A percentile compares a stretch with the other conserved stretches of the same genome.
These are phyloP conservation scores for Lasioglossum leucozonium DNA, from an alignment of 2,888 invertebrate genomes.

Conservation along the genomic window DNA sequence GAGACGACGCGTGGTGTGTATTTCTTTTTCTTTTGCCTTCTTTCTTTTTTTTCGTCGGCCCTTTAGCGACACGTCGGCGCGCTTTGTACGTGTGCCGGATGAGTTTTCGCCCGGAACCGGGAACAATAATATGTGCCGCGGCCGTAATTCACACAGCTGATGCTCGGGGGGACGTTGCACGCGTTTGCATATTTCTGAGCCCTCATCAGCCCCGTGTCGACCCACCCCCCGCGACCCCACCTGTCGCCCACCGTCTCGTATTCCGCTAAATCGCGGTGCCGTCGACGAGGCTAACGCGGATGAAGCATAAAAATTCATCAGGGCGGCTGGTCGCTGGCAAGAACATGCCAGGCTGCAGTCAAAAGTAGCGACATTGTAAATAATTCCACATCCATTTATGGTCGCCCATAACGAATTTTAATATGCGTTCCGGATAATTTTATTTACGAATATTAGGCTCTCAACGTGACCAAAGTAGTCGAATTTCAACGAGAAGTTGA, in stretches of 20 bases:
- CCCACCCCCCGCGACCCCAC: background rate
- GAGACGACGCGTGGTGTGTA: slow-evolving; percentile 10
- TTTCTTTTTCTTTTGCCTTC: background rate
- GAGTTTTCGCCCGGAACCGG: slow-evolving; percentile 48
- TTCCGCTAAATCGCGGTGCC: slow-evolving; percentile 32
- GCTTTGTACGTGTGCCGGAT: slow-evolving; percentile 50
- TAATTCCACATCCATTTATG: background rate
- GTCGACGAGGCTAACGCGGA: slow-evolving; percentile 32
- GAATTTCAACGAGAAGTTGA: background rate
- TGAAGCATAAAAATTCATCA: slow-evolving; percentile 64
- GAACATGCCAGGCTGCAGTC: background rate
- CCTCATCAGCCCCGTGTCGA: slow-evolving; percentile 54
- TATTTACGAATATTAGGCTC: no score
- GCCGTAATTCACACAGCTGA: slow-evolving; percentile 62
- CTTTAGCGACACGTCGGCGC: slow-evolving; percentile 36
- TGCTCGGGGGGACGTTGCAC: slow-evolving; percentile 57
- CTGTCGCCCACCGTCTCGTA: slow-evolving; percentile 2
- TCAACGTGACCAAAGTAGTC: no score
- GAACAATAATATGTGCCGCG: slow-evolving; percentile 59
- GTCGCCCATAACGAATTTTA: background rate
- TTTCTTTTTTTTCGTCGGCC: slow-evolving; percentile 19
- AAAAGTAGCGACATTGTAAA: background rate
- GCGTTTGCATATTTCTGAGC: slow-evolving; percentile 68
- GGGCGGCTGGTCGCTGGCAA: background rate
- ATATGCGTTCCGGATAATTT: background rate